Base-by-base conservation (phyloP, 2,797 vertebrate species). In the Hybognathus amarus region DNA sequence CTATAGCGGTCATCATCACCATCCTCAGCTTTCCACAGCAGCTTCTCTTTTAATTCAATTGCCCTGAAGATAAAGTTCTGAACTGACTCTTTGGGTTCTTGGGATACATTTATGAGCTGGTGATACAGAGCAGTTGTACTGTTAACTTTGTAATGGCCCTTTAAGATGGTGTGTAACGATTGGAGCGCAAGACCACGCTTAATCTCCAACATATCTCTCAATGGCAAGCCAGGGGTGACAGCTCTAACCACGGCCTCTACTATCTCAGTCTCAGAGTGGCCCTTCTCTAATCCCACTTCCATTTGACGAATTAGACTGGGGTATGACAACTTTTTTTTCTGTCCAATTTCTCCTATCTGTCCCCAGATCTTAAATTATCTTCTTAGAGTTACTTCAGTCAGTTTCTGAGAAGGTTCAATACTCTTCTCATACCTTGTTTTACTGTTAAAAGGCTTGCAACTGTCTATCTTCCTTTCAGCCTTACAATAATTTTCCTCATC, bases 121-220 rank as follows among this genome's bases (percentile, higher is more conserved):
- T n/a, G n/a, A n/a, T n/a, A n/a, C n/a, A n/a, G n/a, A n/a, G n/a
- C n/a, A 12, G 77, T 80, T 24, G 70, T 17, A 1, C 70, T 85
- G n/a, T 85, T 73, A 12, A 71, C 87, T 50, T 56, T 22, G 36
- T 77, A 74, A 27, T 83, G 67, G 2, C 70, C 56, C 27, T 81
- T 80, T 18, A 85, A 81, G 5, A 84, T 82, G 18, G 45, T 77
- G 15, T 40, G 2, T 6, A 85, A 18, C 27, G 27, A 33, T 1
- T 27, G 74, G 6, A 85, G 22, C 1, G 71, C 52, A 3, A 87
- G 66, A 2, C 59, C 84, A 71, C 15, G 42, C 30, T 85, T 85
- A 22, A 73, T 68, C 38, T 64, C 69, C 59, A 79, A 70, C 85
- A 81, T 81, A 10, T 87, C 78, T 11, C 71, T 56, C n/a, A 87